Percentiles rank a stretch among this genome's conserved stretches.
These are phyloP conservation scores for Crocuta crocuta DNA, from an alignment of 2,113 vertebrate genomes.

Conservation along the genomic window DNA sequence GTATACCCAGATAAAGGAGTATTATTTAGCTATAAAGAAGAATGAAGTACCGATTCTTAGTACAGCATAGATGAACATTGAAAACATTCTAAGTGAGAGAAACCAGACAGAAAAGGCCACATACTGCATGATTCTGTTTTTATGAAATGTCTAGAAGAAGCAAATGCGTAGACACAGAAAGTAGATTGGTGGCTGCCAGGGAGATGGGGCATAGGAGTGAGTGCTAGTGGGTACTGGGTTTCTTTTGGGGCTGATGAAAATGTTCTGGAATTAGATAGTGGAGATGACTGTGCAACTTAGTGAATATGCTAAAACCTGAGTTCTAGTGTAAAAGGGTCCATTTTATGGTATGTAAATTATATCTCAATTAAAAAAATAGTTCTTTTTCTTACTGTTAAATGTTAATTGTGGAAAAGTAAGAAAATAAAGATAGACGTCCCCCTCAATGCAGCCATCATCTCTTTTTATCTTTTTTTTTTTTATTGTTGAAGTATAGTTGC, in stretches of 20 bases:
- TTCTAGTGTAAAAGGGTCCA: neutral
- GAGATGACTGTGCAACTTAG: neutral
- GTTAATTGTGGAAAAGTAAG: neutral
- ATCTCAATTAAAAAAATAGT: neutral
- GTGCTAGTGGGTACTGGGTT: neutral
- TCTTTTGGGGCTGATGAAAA: neutral
- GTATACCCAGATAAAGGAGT: neutral
- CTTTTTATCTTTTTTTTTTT: neutral
- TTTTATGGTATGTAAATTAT: neutral
- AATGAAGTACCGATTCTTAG: neutral
- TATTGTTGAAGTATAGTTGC: neutral
- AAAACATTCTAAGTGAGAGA: neutral
- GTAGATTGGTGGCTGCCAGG: neutral
- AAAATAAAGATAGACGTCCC: neutral
- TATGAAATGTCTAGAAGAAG: neutral
- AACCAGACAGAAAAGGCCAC: neutral
- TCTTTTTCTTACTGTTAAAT: neutral
- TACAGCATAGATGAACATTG: neutral
- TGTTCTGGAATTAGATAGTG: neutral
- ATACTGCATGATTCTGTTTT: neutral
- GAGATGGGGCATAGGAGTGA: too few relatives aligned
- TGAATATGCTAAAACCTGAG: neutral
- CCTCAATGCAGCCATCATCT: neutral
- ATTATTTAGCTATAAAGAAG: neutral
- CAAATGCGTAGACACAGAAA: neutral